These are phyloP conservation scores for Benitochromis conjunctus DNA, from an alignment of 2,113 vertebrate genomes.

Conservation along the genomic window DNA sequence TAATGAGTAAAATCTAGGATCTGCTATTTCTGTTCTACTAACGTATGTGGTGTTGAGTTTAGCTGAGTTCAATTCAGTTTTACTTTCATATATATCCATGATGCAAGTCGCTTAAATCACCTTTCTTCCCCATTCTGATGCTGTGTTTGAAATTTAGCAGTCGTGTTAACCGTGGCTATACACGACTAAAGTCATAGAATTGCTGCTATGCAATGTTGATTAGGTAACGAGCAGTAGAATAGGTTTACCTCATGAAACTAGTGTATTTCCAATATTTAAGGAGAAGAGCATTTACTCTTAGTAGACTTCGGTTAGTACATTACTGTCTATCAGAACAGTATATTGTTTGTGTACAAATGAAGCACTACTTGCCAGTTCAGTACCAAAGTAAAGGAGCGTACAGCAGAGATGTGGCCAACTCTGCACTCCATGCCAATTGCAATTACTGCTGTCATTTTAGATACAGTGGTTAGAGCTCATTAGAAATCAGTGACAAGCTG, in stretches of 20 bases:
- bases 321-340: neutral
- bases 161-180: neutral
- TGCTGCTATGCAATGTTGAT: neutral
- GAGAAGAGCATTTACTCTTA: neutral
- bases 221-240: neutral
- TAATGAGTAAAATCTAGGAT: neutral
- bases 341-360: neutral
- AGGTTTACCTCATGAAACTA: neutral
- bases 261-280: neutral
- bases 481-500: neutral
- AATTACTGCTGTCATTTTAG: conserved; percentile 22
- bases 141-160: neutral
- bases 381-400: neutral
- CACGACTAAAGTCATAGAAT: neutral
- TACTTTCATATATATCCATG: neutral
- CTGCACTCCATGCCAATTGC: neutral
- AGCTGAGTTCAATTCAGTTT: neutral
- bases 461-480: neutral
- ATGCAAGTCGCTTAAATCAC: neutral
- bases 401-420: neutral
- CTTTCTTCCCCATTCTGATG: neutral
- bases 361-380: neutral
- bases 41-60: neutral
- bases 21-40: neutral
- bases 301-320: neutral